Evolutionary conservation across 1,140 invertebrate genomes (phyloP), one percentile per base, ranked within the genome.

Genomic region (Drosophila bocki): DNA sequence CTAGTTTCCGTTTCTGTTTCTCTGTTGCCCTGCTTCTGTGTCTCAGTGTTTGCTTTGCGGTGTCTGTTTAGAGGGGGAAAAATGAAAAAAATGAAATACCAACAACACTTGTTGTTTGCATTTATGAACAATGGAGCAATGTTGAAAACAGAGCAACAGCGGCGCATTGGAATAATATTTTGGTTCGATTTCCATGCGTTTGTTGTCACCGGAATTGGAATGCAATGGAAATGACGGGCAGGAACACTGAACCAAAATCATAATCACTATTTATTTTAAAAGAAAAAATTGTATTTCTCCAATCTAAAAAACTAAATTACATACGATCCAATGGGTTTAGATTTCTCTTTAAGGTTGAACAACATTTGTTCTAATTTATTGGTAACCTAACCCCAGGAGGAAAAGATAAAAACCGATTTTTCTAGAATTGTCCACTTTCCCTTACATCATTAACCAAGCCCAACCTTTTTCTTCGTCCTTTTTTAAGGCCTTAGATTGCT

Each of bases 41-140:
- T 56, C 32, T 44, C 29, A 32, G 9, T 71, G 64, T 77, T 68
- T 70, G 51, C 59, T 67, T 48, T 65, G 51, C 59, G 41, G 56
- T 74, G 69, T 79, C 78, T 75, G 53, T 39, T 47, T 26, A 13
- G 60, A 2, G 26, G 26, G 26, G 26, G 26, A 3, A 26, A 26
- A 26, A 26, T 22, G 22, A 26, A 26, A 26, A 74, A 35, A 12
- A 37, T 29, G 32, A 37, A 37, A 12, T 37, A 37, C 35, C 59
- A 76, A 65, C 72, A 72, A 75, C 79, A 82, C 51, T 86, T 87
- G 69, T 82, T 82, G 80, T 82, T 82, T 60, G 70, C 75, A 79
- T 86, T 71, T 64, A 56, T 69, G 57, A 71, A 58, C 76, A 78
- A 78, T 62, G 48, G 33, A 78, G n/a, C 41, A n/a, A 42, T 72